Percentiles rank a stretch among this genome's conserved stretches.
Conservation (phyloP, 2,113 vertebrate species). For the Argyrosomus japonicus region DNA sequence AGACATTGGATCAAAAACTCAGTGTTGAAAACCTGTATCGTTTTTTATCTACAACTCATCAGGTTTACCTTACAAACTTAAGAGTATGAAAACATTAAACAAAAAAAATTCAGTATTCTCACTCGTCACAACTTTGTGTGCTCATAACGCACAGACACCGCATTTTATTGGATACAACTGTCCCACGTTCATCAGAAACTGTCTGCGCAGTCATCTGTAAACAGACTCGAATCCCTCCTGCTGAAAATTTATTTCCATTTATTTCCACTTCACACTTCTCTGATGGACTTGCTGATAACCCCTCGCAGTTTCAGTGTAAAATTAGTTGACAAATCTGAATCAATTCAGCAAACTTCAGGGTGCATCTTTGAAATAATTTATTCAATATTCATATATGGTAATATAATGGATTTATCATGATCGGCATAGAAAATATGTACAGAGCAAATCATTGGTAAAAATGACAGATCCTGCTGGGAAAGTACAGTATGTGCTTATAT, state of each 20-base stretch:
- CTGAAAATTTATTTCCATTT: not conserved
- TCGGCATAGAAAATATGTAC: slow-evolving; percentile 85
- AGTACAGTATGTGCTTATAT: slow-evolving; percentile 70
- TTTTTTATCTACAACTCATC: not conserved
- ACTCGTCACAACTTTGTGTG: not conserved
- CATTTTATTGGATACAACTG: not conserved
- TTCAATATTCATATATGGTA: slow-evolving; percentile 78
- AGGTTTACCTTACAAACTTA: not conserved
- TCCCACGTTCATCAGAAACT: not conserved
- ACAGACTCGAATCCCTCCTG: not conserved
- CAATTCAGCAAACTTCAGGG: not conserved
- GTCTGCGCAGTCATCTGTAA: not conserved
- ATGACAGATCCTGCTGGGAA: slow-evolving; percentile 67
- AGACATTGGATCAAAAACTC: too few relatives aligned
- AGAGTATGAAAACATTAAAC: too few relatives aligned
- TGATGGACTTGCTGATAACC: slow-evolving; percentile 6
- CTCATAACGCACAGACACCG: too few relatives aligned
- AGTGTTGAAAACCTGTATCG: not conserved
- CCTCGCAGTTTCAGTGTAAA: not conserved
- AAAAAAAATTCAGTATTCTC: not conserved
- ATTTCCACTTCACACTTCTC: not conserved
- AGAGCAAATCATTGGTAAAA: slow-evolving; percentile 77
- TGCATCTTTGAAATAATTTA: slow-evolving; percentile 84
- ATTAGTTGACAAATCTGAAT: slow-evolving; percentile 10
- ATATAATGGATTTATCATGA: slow-evolving; percentile 72